Conservation (phyloP, 2,113 vertebrate genomes). For the Spermophilus dauricus region DNA sequence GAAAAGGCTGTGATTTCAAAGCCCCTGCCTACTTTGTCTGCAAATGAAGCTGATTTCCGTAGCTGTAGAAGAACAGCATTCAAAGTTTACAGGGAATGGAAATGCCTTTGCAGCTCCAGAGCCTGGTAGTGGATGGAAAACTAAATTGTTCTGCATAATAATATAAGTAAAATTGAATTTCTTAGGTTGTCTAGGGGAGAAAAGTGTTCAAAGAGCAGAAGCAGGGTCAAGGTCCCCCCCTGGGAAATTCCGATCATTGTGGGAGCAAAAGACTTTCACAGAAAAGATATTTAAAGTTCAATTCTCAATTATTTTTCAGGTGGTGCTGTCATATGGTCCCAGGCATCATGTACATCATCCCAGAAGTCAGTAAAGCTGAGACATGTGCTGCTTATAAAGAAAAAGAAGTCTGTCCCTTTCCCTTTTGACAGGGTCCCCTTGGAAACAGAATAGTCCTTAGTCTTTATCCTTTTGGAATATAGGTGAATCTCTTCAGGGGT, state of each 20-base stretch:
- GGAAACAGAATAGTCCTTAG: background rate
- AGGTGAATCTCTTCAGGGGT: background rate
- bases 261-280: background rate
- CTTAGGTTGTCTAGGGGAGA: background rate
- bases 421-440: background rate
- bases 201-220: background rate
- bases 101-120: background rate
- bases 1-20: background rate
- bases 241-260: background rate
- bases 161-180: background rate
- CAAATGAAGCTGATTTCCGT: background rate
- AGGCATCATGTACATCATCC: background rate
- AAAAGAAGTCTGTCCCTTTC: background rate
- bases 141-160: background rate
- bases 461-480: background rate
- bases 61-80: background rate
- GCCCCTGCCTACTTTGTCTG: background rate
- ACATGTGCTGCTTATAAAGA: background rate
- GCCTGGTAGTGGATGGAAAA: background rate
- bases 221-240: background rate
- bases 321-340: background rate
- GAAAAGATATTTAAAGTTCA: background rate
- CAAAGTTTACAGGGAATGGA: background rate
- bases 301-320: background rate
- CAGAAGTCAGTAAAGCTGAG: background rate